Base-by-base conservation (phyloP, 1,140 invertebrate genomes). In the Drosophila busckii region DNA sequence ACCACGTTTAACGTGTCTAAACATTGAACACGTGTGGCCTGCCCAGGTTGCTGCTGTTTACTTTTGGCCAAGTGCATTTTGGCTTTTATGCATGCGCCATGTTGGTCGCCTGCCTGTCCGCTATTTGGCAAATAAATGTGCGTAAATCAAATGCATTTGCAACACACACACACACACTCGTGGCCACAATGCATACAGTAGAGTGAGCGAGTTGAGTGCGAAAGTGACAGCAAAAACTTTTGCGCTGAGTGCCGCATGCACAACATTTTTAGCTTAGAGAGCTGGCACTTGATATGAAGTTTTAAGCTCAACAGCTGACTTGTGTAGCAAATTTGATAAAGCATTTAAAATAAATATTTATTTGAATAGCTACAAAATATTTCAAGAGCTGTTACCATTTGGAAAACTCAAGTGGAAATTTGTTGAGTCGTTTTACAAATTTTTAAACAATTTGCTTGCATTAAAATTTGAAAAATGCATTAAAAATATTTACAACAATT, bases 31-130 rank as follows among this genome's bases (percentile, higher is more conserved):
- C 53, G 52, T 28, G 40, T 37, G 15, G 23, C 26, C 44, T 32
- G 42, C 45, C 52, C 52, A 67, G 50, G 50, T n/a, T 13, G n/a
- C 7, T 9, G 10, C 28, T 25, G 19, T 67, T 63, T 78, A 68
- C 80, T 53, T 52, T 80, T 80, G 64, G 64, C 44, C 58, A 62
- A 80, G 73, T 80, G 73, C 73, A 82, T 80, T 78, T 78, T 76
- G 68, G 68, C 68, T 80, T 78, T 71, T 73, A 78, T 73, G 64
- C 62, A 59, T 69, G 70, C 59, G 59, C 49, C 68, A 78, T 54
- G 62, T 67, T 67, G 61, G 53, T 53, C 56, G 56, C 61, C 67
- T 62, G 55, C 71, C 71, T 45, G 53, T 60, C 45, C 35, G 31
- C 53, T 8, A 17, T 13, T 44, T 22, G 28, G 23, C 52, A 44